These are phyloP conservation scores for Drosophila pegasa DNA, from an alignment of 2,888 invertebrate species.

Conservation along the genomic window DNA sequence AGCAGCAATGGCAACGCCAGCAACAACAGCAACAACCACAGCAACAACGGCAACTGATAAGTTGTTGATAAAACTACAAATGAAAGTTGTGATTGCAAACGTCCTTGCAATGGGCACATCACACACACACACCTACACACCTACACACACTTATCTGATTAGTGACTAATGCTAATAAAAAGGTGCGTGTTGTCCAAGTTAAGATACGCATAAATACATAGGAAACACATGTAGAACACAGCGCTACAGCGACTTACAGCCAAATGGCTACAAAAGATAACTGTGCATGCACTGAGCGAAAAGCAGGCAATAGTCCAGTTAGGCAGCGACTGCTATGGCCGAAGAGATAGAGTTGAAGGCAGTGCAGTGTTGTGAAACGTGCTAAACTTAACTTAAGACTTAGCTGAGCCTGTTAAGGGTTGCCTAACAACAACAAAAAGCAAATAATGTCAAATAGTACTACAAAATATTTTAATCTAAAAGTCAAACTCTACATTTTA, in stretches of 20 bases:
- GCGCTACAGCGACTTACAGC: conserved; percentile 16
- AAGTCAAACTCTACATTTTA: too few relatives aligned
- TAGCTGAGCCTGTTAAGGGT: too few relatives aligned
- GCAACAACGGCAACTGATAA: conserved; percentile 46
- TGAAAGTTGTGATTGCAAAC: conserved; percentile 65
- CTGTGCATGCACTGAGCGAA: conserved; percentile 36
- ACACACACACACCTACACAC: conserved; percentile 15
- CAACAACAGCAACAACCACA: neutral
- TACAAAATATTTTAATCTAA: too few relatives aligned
- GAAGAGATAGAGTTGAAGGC: neutral
- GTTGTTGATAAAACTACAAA: conserved; percentile 39
- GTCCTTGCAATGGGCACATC: conserved; percentile 58
- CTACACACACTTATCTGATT: conserved; percentile 35
- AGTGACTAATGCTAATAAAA: conserved; percentile 34
- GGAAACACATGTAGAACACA: conserved; percentile 23
- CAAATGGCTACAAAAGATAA: conserved; percentile 26
- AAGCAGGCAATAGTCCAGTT: too few relatives aligned
- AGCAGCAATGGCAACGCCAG: conserved; percentile 14
- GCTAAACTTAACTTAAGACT: too few relatives aligned
- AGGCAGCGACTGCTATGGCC: too few relatives aligned
- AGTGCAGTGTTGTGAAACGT: too few relatives aligned
- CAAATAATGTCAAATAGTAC: too few relatives aligned
- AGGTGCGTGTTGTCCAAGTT: conserved; percentile 19
- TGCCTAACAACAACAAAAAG: too few relatives aligned
- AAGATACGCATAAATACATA: conserved; percentile 41